Conservation (phyloP, 2,797 vertebrate species). For the Triplophysa yarkandensis region DNA sequence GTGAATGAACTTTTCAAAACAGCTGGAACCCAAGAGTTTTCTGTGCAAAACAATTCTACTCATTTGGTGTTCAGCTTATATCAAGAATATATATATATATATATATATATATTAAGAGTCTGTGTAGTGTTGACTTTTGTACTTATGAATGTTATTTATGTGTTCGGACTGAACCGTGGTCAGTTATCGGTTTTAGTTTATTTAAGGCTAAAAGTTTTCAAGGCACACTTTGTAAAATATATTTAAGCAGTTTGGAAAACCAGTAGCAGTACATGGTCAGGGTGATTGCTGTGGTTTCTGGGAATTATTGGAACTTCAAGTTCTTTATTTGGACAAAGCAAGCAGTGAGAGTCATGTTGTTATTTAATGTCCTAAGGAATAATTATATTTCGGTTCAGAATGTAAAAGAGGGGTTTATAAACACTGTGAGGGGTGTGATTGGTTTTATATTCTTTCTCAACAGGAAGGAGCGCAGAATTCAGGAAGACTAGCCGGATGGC, state of each 20-base stretch:
- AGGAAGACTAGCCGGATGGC: not conserved
- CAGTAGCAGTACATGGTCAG: not conserved
- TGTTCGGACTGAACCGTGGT: no score
- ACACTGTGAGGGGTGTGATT: not conserved
- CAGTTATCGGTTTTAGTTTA: not conserved
- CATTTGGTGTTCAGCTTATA: not conserved
- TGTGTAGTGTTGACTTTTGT: no score
- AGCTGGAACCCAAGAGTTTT: not conserved
- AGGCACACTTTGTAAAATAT: constrained; percentile 20
- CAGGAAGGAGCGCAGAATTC: constrained; percentile 14
- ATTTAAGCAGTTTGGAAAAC: constrained; percentile 14
- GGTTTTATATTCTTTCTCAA: constrained; percentile 16
- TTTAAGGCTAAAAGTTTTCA: constrained; percentile 8
- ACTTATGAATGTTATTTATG: no score
- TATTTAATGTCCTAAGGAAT: not conserved
- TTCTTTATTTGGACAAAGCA: not conserved
- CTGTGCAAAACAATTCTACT: not conserved
- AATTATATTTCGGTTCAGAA: not conserved
- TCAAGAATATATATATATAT: no score
- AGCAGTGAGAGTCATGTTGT: not conserved
- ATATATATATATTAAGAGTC: no score
- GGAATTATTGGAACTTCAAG: not conserved
- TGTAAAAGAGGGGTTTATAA: not conserved
- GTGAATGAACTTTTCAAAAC: not conserved
- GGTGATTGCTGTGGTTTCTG: not conserved